Evolutionary conservation across 2,888 invertebrate genomes (phyloP).

Genomic region (Eucriotettix oculatus): DNA sequence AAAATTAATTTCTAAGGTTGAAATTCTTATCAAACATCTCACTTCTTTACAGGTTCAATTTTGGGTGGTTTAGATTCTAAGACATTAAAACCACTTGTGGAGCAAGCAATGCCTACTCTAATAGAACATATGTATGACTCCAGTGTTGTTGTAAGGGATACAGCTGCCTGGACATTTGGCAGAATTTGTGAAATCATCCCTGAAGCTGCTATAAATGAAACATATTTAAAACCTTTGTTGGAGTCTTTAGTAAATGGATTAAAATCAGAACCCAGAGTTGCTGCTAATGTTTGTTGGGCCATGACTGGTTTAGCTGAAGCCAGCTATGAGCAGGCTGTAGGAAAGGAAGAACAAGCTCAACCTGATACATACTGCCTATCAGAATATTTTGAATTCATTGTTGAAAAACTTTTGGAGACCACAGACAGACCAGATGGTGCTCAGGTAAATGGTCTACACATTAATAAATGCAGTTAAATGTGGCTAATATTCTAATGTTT

Average conservation of each 20-base stretch:
- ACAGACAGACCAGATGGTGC: conserved; percentile 89
- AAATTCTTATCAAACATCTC: conserved; percentile 11
- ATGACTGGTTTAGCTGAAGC: conserved; percentile 94
- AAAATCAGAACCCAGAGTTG: conserved; percentile 84
- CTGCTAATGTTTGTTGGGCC: conserved; percentile 98
- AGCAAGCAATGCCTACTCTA: conserved; percentile 90
- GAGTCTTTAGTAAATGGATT: conserved; percentile 73
- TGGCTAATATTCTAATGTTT: neutral
- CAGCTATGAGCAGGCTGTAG: conserved; percentile 67
- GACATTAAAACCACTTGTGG: conserved; percentile 82
- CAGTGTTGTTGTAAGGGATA: conserved; percentile 89
- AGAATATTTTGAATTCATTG: conserved; percentile 83
- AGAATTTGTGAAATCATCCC: conserved; percentile 95
- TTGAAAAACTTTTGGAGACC: conserved; percentile 78
- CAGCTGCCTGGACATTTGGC: conserved; percentile 96
- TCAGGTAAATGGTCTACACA: neutral
- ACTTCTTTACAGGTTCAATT: conserved; percentile 36
- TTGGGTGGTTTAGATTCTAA: conserved; percentile 77
- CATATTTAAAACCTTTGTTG: conserved; percentile 62
- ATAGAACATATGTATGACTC: conserved; percentile 89
- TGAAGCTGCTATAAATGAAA: conserved; percentile 80
- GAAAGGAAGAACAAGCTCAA: conserved; percentile 36
- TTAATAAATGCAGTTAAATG: neutral
- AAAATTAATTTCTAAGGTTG: too few species aligned
- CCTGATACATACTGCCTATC: conserved; percentile 90